A percentile compares a stretch with the other conserved stretches of the same genome.
These are phyloP conservation scores for Aurelia aurita DNA, from an alignment of 30 jellyfish, hydroid and myxozoan genomes.

Conservation along the genomic window DNA sequence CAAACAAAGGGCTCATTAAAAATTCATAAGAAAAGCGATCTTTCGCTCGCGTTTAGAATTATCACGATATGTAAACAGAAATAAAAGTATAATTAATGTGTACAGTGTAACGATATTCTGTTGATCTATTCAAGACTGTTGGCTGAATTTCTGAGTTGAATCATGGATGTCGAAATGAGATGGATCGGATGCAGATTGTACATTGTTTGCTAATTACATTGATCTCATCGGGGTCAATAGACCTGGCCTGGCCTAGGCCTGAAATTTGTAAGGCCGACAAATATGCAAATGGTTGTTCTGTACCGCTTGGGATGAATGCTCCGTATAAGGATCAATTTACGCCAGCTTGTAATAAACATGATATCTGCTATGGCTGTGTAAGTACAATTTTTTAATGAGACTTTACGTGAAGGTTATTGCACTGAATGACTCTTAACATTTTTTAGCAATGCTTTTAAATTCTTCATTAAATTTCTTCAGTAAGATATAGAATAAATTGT, in stretches of 20 bases:
- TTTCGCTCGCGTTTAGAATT: constrained; percentile 1
- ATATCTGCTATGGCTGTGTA: constrained; percentile 98
- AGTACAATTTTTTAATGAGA: constrained; percentile 32
- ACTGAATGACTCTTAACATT: too few species aligned
- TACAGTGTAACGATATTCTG: too few species aligned
- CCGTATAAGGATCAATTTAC: constrained; percentile 93
- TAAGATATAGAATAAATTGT: too few species aligned
- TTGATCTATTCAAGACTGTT: too few species aligned
- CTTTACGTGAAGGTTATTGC: too few species aligned
- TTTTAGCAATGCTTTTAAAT: too few species aligned
- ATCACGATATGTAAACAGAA: too few species aligned
- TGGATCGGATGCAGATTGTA: constrained; percentile 1
- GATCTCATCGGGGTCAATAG: constrained; percentile 15
- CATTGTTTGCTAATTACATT: neutral
- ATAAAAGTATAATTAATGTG: too few species aligned
- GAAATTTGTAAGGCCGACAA: constrained; percentile 89
- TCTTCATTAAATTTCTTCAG: too few species aligned
- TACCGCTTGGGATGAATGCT: constrained; percentile 90
- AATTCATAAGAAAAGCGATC: constrained; percentile 20
- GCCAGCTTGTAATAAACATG: constrained; percentile 98
- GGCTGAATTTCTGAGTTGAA: neutral
- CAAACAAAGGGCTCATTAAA: constrained; percentile 29
- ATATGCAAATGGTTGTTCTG: constrained; percentile 95
- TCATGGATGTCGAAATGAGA: constrained; percentile 30
- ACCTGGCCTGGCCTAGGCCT: constrained; percentile 71